These are phyloP conservation scores for Brachionus angularis DNA, from an alignment of 1,140 invertebrate genomes.

Conservation along the genomic window DNA sequence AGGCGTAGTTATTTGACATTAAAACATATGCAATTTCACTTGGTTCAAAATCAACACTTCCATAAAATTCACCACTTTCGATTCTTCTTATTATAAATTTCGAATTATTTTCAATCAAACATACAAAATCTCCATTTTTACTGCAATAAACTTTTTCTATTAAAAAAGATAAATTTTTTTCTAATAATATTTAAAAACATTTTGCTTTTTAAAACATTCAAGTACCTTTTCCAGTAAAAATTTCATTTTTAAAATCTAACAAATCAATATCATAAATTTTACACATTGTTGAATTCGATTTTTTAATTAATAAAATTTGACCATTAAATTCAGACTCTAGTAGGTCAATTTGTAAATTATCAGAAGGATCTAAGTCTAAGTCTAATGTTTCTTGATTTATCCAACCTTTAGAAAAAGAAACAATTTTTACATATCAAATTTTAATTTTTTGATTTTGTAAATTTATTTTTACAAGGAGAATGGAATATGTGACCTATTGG, in stretches of 20 bases:
- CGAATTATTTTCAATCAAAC: slow-evolving; percentile 33
- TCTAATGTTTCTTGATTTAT: not conserved
- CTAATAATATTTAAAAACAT: not conserved
- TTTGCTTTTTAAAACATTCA: not conserved
- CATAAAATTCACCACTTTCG: slow-evolving; percentile 26
- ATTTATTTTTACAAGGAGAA: slow-evolving; percentile 9
- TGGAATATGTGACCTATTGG: slow-evolving; percentile 2
- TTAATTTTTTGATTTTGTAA: too few relatives aligned
- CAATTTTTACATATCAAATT: not conserved
- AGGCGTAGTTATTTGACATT: slow-evolving; percentile 7
- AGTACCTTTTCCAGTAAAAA: slow-evolving; percentile 43
- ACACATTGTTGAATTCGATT: not conserved
- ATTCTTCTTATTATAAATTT: slow-evolving; percentile 25
- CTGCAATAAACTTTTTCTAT: slow-evolving; percentile 21
- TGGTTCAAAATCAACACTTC: slow-evolving; percentile 15
- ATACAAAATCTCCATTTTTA: slow-evolving; percentile 40
- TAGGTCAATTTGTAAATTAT: not conserved
- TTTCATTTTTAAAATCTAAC: slow-evolving; percentile 21
- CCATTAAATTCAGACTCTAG: slow-evolving; percentile 30
- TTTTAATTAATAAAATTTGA: slow-evolving; percentile 29
- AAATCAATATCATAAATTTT: slow-evolving; percentile 28
- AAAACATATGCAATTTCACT: slow-evolving; percentile 24
- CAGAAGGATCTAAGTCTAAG: not conserved
- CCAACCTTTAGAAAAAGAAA: not conserved
- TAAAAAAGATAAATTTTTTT: not conserved